A percentile compares a stretch with the other conserved stretches of the same genome.
Conservation (phyloP, 1,140 invertebrate species). For the Elysia chlorotica region DNA sequence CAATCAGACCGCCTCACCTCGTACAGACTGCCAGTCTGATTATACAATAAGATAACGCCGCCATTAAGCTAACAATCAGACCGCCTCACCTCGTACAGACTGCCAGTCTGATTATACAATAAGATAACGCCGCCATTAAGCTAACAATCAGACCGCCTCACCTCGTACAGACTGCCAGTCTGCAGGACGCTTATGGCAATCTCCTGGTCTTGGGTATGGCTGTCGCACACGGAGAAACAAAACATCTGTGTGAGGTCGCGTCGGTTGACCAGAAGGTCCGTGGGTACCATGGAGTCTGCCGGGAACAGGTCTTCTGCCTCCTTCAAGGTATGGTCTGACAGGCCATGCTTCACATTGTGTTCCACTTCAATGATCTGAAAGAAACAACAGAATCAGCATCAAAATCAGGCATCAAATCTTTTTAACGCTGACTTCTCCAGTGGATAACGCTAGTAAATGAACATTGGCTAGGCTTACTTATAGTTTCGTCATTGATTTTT, state of each 20-base stretch:
- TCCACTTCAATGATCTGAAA: constrained; percentile 14
- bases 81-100: too few species aligned
- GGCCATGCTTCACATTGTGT: not conserved
- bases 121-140: too few species aligned
- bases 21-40: too few species aligned
- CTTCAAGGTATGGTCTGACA: not conserved
- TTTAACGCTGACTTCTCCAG: too few species aligned
- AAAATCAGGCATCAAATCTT: too few species aligned
- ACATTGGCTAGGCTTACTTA: not conserved
- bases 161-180: constrained; percentile 11
- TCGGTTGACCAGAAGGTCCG: constrained; percentile 68
- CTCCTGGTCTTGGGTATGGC: constrained; percentile 96
- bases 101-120: too few species aligned
- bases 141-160: too few species aligned
- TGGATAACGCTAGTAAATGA: not conserved
- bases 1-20: too few species aligned
- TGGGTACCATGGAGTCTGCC: constrained; percentile 23
- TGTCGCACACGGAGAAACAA: constrained; percentile 96
- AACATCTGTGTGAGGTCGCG: constrained; percentile 61
- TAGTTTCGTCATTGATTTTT: too few species aligned
- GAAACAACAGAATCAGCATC: too few species aligned
- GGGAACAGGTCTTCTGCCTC: constrained; percentile 25
- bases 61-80: too few species aligned
- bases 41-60: too few species aligned
- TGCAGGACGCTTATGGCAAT: constrained; percentile 82